Base-by-base conservation (phyloP, 2,888 invertebrate genomes). In the Anticlea derivata region DNA sequence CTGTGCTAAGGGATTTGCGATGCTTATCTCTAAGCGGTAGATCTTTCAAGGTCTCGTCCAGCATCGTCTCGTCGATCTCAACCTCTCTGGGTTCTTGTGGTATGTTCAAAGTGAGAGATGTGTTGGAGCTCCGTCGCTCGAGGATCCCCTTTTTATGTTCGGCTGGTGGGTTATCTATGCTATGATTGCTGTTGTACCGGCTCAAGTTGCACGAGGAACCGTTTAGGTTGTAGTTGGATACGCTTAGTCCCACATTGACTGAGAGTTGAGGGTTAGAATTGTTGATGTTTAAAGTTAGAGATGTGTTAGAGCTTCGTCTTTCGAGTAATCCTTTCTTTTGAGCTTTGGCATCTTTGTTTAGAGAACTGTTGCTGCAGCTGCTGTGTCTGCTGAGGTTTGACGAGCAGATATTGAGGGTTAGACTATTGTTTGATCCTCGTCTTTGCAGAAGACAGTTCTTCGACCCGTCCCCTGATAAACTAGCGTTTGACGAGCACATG, bases 261-360 rank as follows among this genome's bases (percentile, higher is more conserved):
- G 93, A 91, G 17, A 91, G 60, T 48, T 90, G 91, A 0, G 89
- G 85, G 48, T 87, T 89, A 0, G 88, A 86, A 13, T 71, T 86
- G 49, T 88, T 90, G 5, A 91, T 90, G 50, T 96, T 96, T 12
- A 98, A 93, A 0, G 97, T 97, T 1, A 98, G 86, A 47, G 97
- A 97, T 0, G 97, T 97, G 74, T 97, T 98, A 1, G 97, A 98
- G 40, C 97, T 97, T 44, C 98, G 92, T 17, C 98, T 92, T 74
- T 97, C 96, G 3, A 97, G 83, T 1, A 97, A 82, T 5, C 96
- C 95, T 66, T 95, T 95, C 30, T 92, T 92, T 33, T 85, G 91
- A 0, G 78, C 77, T 65, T 84, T 89, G 0, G 74, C 73, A 5
- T 88, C 89, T 67, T 86, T 87, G 50, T 88, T 92, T 2, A 93